A percentile compares a stretch with the other conserved stretches of the same genome.
Evolutionary conservation across 2,888 invertebrate genomes (phyloP).

Genomic region (Apamea crenata): DNA sequence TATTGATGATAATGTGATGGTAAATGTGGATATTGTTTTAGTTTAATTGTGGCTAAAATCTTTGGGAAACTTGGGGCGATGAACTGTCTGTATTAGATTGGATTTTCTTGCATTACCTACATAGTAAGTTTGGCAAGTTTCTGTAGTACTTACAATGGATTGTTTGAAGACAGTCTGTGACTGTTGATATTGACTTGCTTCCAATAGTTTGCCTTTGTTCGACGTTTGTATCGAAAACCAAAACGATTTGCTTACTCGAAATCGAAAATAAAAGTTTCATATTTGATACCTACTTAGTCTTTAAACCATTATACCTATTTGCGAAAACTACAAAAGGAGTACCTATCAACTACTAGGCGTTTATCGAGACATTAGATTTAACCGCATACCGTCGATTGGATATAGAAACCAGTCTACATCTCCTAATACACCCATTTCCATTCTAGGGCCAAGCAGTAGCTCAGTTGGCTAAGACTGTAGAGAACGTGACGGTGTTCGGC

Average conservation of each 20-base stretch:
- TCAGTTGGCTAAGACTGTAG: constrained; percentile 95
- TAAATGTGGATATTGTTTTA: constrained; percentile 35
- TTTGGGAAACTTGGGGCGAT: constrained; percentile 18
- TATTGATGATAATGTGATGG: constrained; percentile 48
- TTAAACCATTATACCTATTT: no score
- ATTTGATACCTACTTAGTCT: no score
- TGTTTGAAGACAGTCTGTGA: constrained; percentile 2
- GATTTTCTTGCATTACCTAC: not conserved
- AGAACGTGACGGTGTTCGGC: constrained; percentile 95
- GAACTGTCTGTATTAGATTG: constrained; percentile 3
- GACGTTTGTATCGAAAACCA: not conserved
- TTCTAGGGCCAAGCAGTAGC: constrained; percentile 95
- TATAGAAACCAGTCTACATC: not conserved
- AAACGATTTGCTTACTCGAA: not conserved
- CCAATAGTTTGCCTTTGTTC: not conserved
- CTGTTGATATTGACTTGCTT: constrained; percentile 5
- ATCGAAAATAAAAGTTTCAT: no score
- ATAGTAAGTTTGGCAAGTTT: constrained; percentile 1
- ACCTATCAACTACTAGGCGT: not conserved
- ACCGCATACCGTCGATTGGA: not conserved
- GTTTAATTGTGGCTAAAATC: constrained; percentile 24
- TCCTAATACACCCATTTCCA: constrained; percentile 1
- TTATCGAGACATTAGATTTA: not conserved
- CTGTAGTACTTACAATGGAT: constrained; percentile 13
- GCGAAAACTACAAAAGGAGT: no score